Evolutionary conservation across 2,797 vertebrate species (phyloP), one percentile per base, ranked within the genome.

Genomic region (Enteromius viviparus): DNA sequence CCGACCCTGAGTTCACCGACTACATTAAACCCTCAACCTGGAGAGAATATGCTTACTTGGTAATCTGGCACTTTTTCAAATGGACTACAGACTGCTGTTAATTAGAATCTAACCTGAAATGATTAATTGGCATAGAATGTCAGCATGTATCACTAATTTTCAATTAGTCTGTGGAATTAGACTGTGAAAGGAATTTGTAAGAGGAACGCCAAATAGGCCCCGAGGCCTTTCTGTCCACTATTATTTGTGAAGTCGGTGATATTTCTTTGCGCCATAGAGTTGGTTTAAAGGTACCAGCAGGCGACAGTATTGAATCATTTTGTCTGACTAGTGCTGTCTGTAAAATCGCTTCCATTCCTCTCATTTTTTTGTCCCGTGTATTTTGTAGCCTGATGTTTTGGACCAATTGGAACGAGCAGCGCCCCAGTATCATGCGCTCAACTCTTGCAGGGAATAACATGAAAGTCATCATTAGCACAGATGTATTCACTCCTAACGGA

Each of bases 351-450:
- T 78, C 72, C 6, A 80, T 66, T 76, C 15, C 76, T 49, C 60
- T 51, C 26, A n/a, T 64, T 78, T 76, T 76, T 23, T 60, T n/a
- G 65, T n/a, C 55, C 42, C 29, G 34, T 81, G 47, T 70, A 14
- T 58, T 83, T 79, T 86, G 5, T 86, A 99, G 98, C 91, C 93
- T 99, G 91, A 98, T 99, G 97, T 99, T 99, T 92, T 99, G 98
- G 98, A 99, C 97, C 87, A 99, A 99, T 91, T 99, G 98, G 98
- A 99, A 99, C 26, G 98, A 99, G 89, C 98, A 99, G 81, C 95
- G 96, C 53, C 97, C 98, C 0, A 98, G 97, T 90, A 96, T 99
- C 90, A 98, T 99, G 97, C 96, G 97, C 89, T 95, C 97, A 65
- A 98, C 97, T 0, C 89, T 99, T 51, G 93, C 94, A 0, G 98